These are phyloP conservation scores for Hypolimnas misippus DNA, from an alignment of 2,888 invertebrate genomes.

Conservation along the genomic window DNA sequence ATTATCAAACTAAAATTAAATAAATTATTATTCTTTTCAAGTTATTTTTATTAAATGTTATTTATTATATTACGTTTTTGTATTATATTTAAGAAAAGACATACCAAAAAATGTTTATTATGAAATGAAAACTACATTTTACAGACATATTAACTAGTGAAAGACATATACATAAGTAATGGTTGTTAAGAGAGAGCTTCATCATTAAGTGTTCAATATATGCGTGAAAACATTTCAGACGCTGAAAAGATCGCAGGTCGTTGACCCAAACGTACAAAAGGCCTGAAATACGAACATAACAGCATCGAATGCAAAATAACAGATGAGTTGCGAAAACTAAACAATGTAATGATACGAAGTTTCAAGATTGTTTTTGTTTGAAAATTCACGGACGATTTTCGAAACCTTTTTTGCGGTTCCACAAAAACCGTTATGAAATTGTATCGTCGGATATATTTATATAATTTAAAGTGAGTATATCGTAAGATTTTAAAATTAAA, in stretches of 20 bases:
- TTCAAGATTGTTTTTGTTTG: neutral
- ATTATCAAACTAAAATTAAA: too few relatives aligned
- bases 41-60: too few relatives aligned
- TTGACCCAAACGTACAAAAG: constrained; percentile 36
- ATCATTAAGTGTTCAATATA: constrained; percentile 20
- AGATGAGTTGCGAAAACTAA: constrained; percentile 16
- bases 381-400: neutral
- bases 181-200: constrained; percentile 15
- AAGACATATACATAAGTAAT: too few relatives aligned
- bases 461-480: constrained; percentile 4
- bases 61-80: too few relatives aligned
- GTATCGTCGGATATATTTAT: too few relatives aligned
- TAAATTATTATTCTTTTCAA: too few relatives aligned
- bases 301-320: constrained; percentile 17
- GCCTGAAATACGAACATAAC: constrained; percentile 25
- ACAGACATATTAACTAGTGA: too few relatives aligned
- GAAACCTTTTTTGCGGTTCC: neutral
- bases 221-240: constrained; percentile 38
- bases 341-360: neutral
- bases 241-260: constrained; percentile 34
- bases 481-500: constrained; percentile 1
- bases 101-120: too few relatives aligned
- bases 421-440: neutral
- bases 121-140: too few relatives aligned
- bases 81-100: too few relatives aligned